Evolutionary conservation across 2,888 invertebrate genomes (phyloP).

Genomic region (Polyommatus iphigenia): DNA sequence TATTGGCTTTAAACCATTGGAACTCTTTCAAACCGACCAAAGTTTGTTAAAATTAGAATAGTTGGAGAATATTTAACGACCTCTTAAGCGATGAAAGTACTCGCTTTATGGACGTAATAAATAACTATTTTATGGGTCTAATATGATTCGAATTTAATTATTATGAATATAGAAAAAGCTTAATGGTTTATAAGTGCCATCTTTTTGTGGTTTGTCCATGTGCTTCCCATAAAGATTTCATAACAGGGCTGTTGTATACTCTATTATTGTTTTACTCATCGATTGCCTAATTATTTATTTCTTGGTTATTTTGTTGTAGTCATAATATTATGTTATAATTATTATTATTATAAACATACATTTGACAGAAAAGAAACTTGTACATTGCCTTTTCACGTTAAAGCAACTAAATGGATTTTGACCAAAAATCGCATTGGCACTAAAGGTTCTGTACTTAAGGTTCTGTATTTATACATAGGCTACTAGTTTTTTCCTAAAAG

Average conservation of each 20-base stretch:
- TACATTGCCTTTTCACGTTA: too few species aligned
- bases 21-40: constrained; percentile 39
- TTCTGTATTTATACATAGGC: too few species aligned
- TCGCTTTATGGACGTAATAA: constrained; percentile 21
- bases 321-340: too few species aligned
- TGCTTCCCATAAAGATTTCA: not conserved
- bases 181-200: not conserved
- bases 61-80: constrained; percentile 31
- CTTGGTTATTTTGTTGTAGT: too few species aligned
- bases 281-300: not conserved
- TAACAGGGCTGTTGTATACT: not conserved
- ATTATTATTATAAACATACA: too few species aligned
- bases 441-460: too few species aligned
- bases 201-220: not conserved
- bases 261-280: not conserved
- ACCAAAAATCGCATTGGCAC: too few species aligned
- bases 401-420: too few species aligned
- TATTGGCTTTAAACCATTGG: constrained; percentile 39
- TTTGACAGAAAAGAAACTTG: too few species aligned
- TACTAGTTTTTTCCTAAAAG: too few species aligned
- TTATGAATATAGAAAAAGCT: constrained; percentile 13
- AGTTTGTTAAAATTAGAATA: constrained; percentile 39
- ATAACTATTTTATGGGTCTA: constrained; percentile 22
- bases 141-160: constrained; percentile 13
- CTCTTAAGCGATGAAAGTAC: constrained; percentile 28